phyloP scores from a whole-genome alignment of 2,888 invertebrate species.

The Agrochola litura region DNA sequence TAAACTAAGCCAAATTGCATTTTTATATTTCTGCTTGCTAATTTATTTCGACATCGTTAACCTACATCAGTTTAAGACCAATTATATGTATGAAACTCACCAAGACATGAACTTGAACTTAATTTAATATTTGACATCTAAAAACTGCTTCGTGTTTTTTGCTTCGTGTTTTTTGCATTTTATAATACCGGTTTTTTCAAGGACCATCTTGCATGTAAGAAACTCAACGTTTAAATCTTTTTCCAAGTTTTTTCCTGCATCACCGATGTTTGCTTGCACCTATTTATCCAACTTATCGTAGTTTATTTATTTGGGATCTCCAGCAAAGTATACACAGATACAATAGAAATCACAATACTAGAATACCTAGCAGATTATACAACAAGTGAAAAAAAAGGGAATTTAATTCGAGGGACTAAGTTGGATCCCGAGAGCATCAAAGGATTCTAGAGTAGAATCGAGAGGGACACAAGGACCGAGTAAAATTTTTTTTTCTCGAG shows the following conservation, averaged over 20 bases:
- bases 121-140: constrained; percentile 28
- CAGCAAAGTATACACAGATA: background rate
- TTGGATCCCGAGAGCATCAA: no score
- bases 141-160: constrained; percentile 3
- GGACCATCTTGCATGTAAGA: background rate
- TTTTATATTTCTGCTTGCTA: background rate
- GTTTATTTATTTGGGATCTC: background rate
- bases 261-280: background rate
- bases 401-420: no score
- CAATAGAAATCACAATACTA: background rate
- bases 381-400: no score
- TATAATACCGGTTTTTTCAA: constrained; percentile 19
- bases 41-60: constrained; percentile 5
- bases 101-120: constrained; percentile 10
- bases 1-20: background rate
- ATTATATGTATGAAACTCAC: background rate
- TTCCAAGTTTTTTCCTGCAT: constrained; percentile 10
- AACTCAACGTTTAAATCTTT: background rate
- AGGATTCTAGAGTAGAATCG: no score
- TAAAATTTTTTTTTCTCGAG: no score
- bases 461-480: no score
- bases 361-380: no score
- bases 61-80: background rate
- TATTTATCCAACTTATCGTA: background rate
- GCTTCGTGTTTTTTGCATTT: constrained; percentile 10